These are phyloP conservation scores for Chloroceryle aenea DNA, from an alignment of 2,113 vertebrate species.

Conservation along the genomic window DNA sequence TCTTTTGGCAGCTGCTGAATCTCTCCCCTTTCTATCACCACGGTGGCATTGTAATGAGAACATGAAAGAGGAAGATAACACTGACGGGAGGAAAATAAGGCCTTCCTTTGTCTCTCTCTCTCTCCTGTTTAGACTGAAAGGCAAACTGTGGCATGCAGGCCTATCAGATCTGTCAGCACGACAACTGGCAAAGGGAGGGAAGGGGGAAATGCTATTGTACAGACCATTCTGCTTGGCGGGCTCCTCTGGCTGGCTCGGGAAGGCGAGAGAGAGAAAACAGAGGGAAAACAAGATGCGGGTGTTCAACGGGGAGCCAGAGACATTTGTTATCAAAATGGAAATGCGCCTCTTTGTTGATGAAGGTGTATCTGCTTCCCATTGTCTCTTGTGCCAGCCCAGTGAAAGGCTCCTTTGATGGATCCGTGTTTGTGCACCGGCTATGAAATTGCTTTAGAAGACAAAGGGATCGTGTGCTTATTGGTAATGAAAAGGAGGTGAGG, in stretches of 20 bases:
- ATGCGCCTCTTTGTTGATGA: slow-evolving; percentile 55
- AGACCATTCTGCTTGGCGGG: not conserved
- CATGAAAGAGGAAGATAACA: not conserved
- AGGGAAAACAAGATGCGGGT: not conserved
- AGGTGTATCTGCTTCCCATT: slow-evolving; percentile 63
- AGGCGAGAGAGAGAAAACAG: not conserved
- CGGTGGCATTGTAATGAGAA: not conserved
- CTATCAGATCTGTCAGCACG: slow-evolving; percentile 58
- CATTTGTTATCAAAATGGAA: slow-evolving; percentile 67
- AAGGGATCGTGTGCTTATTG: slow-evolving; percentile 13
- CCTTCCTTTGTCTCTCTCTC: not conserved
- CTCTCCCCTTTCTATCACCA: not conserved
- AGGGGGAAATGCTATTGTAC: not conserved
- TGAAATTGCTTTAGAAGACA: slow-evolving; percentile 73
- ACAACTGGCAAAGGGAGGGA: not conserved
- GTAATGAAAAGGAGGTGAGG: slow-evolving; percentile 46
- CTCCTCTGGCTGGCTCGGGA: not conserved
- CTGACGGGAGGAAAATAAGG: not conserved
- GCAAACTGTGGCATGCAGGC: not conserved
- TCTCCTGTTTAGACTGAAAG: not conserved
- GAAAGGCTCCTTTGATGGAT: slow-evolving; percentile 65
- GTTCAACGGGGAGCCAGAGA: not conserved
- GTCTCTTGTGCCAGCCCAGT: slow-evolving; percentile 49
- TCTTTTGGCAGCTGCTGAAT: not conserved
- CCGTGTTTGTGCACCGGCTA: slow-evolving; percentile 65